A percentile compares a stretch with the other conserved stretches of the same genome.
These are phyloP conservation scores for Drosophila pandora DNA, from an alignment of 1,140 invertebrate species.

Conservation along the genomic window DNA sequence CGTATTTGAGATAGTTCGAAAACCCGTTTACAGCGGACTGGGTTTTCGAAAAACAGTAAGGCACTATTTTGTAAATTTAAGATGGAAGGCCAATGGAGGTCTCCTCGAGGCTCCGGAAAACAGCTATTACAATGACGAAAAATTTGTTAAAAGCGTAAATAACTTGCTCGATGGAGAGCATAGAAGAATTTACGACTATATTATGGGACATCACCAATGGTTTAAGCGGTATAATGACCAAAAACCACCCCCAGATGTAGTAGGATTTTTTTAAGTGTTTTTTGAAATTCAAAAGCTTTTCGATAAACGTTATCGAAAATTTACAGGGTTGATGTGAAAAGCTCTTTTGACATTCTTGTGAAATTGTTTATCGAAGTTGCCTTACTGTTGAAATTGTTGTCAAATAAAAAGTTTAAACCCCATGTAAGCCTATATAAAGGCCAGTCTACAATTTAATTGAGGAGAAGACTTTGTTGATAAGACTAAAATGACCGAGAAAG, in stretches of 20 bases:
- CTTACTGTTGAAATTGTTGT: slow-evolving; percentile 12
- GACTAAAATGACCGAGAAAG: slow-evolving; percentile 7
- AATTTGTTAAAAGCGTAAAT: slow-evolving; percentile 26
- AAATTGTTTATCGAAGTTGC: slow-evolving; percentile 39
- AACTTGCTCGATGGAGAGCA: slow-evolving; percentile 38
- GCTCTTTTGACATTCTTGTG: slow-evolving; percentile 21
- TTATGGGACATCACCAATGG: slow-evolving; percentile 34
- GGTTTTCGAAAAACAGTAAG: slow-evolving; percentile 32
- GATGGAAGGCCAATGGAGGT: slow-evolving; percentile 50
- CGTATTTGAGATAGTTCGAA: slow-evolving; percentile 48
- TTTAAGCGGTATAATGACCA: slow-evolving; percentile 30
- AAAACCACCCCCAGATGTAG: slow-evolving; percentile 6
- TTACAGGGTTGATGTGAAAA: slow-evolving; percentile 1
- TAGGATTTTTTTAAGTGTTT: not conserved
- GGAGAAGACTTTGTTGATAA: not conserved
- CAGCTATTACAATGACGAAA: slow-evolving; percentile 43
- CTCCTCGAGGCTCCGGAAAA: slow-evolving; percentile 52
- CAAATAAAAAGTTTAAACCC: slow-evolving; percentile 16
- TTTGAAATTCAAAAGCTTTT: not conserved
- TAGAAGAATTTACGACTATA: slow-evolving; percentile 43
- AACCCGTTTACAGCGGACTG: slow-evolving; percentile 34
- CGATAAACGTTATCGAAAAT: not conserved
- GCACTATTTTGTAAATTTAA: slow-evolving; percentile 37
- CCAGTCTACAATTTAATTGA: not conserved
- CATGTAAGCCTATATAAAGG: not conserved